Evolutionary conservation across 2,888 invertebrate species (phyloP), one percentile per base, ranked within the genome.

Genomic region (Ischnura elegans): DNA sequence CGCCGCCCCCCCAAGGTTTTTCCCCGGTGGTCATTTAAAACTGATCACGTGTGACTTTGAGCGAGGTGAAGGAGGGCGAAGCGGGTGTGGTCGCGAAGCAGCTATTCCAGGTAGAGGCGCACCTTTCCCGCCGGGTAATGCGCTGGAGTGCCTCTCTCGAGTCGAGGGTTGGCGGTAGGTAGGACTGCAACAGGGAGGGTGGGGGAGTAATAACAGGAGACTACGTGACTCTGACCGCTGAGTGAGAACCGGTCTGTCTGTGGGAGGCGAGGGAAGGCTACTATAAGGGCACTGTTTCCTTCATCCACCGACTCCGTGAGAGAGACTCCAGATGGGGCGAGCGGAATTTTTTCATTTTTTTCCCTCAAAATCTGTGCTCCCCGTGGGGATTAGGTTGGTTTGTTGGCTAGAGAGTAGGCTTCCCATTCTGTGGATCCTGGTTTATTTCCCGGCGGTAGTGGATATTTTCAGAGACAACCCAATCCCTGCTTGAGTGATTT

Each of bases 211-310:
- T 76, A 76, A 76, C 76, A 76, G 76, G 76, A 76, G 76, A 25
- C 76, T 76, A 76, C 76, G 76, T 76, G 76, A 76, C 76, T 66
- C 66, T 66, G 66, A 66, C 66, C 36, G 76, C 36, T 76, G 76
- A 36, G 36, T 76, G 76, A 76, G 76, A 76, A 76, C 76, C 76
- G 76, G 76, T 76, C 76, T 13, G 76, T 76, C 76, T 36, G 29
- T 21, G n/a, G 61, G 61, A n/a, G 21, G 61, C 3, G n/a, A n/a
- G 10, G 61, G 61, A 36, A 36, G 36, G 36, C 29, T 36, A 76
- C 76, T 36, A 25, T 36, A 36, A 29, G 76, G 76, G 36, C 29
- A 76, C 6, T 25, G 76, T 36, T 76, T 76, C 76, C 76, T 76
- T 76, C 76, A 76, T 76, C 76, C 36, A 29, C 76, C 36, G 76